Conservation (phyloP, 2,888 invertebrate genomes). For the Agrochola circellaris region DNA sequence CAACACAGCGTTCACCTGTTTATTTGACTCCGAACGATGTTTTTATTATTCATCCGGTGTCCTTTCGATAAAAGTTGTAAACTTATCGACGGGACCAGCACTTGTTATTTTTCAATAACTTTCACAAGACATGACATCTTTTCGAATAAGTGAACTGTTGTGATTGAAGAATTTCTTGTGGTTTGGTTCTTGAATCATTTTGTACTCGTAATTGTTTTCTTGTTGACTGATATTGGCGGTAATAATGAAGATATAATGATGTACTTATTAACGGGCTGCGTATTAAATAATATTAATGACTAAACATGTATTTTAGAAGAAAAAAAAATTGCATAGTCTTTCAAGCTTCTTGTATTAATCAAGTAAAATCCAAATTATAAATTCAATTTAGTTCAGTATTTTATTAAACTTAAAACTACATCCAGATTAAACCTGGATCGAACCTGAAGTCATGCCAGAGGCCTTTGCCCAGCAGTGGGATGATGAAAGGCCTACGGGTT, state of each 20-base stretch:
- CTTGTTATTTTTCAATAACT: constrained; percentile 67
- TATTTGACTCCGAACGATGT: constrained; percentile 56
- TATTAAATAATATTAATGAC: not conserved
- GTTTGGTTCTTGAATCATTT: not conserved
- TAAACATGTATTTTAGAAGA: not conserved
- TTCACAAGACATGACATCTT: constrained; percentile 42
- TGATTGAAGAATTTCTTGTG: constrained; percentile 8
- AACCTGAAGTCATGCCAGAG: not conserved
- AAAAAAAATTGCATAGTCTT: not conserved
- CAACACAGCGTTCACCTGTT: constrained; percentile 65
- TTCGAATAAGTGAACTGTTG: constrained; percentile 28
- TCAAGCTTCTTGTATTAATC: not conserved
- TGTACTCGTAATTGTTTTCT: not conserved
- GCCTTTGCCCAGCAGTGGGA: not conserved
- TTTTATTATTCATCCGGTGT: constrained; percentile 71
- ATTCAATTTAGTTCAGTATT: not conserved
- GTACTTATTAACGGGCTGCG: not conserved
- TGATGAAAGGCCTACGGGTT: not conserved
- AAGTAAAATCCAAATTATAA: not conserved
- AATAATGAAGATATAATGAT: not conserved
- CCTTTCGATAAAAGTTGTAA: constrained; percentile 67
- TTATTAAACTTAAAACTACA: not conserved
- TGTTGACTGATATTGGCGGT: not conserved
- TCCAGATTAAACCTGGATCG: no score
- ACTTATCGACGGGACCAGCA: constrained; percentile 53